Percentiles rank a stretch among this genome's conserved stretches.
phyloP scores from a whole-genome alignment of 2,888 invertebrate species.

The Tineola bisselliella region DNA sequence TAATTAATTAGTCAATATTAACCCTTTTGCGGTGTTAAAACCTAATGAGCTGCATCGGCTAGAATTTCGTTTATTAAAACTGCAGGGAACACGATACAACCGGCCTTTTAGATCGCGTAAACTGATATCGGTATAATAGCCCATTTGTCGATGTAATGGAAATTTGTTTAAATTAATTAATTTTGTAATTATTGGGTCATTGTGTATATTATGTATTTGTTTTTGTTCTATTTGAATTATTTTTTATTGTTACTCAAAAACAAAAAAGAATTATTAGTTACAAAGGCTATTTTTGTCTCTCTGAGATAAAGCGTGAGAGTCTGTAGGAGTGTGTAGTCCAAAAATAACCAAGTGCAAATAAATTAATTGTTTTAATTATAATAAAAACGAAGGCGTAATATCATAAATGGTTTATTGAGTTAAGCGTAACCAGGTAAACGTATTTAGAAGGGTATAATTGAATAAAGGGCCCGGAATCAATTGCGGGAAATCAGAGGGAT shows the following conservation, averaged over 20 bases:
- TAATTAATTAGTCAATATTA: conserved; percentile 13
- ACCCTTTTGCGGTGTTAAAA: conserved; percentile 12
- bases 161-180: neutral
- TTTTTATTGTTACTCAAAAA: too few relatives aligned
- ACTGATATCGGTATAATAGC: neutral
- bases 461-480: conserved; percentile 7
- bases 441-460: conserved; percentile 8
- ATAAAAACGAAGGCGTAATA: conserved; percentile 5
- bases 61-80: conserved; percentile 13
- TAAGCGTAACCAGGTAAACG: conserved; percentile 3
- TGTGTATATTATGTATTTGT: neutral
- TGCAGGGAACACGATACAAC: conserved; percentile 7
- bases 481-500: conserved; percentile 9
- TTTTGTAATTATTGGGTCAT: neutral
- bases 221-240: too few relatives aligned
- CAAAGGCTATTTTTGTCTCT: too few relatives aligned
- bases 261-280: too few relatives aligned
- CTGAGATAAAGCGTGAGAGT: too few relatives aligned
- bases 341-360: neutral
- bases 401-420: conserved; percentile 9
- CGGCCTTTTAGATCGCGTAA: conserved; percentile 9
- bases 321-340: neutral
- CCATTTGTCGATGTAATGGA: neutral
- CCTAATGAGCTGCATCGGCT: conserved; percentile 14
- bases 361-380: neutral